These are phyloP conservation scores for Moxostoma hubbsi DNA, from an alignment of 2,797 vertebrate species.

Conservation along the genomic window DNA sequence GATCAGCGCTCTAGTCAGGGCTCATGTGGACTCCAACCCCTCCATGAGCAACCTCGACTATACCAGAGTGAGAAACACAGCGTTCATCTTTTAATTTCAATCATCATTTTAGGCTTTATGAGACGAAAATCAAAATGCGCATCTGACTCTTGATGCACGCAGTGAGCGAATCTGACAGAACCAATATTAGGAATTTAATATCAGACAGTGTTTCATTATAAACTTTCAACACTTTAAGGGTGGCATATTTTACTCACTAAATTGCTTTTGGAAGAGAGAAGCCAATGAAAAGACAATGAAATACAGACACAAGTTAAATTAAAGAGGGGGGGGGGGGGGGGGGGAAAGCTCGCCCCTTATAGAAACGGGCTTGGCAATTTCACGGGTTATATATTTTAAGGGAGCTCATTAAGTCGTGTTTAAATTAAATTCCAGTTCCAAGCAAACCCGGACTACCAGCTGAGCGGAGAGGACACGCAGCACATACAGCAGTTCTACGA, in stretches of 20 bases:
- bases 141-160: not conserved
- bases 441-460: constrained; percentile 98
- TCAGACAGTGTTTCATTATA: constrained; percentile 54
- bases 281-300: constrained; percentile 85
- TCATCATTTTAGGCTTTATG: constrained; percentile 3
- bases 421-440: constrained; percentile 96
- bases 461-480: constrained; percentile 96
- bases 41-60: constrained; percentile 98
- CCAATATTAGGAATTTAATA: constrained; percentile 60
- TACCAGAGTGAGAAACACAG: constrained; percentile 87
- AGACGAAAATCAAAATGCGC: constrained; percentile 6
- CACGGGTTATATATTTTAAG: constrained; percentile 95
- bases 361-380: constrained; percentile 88
- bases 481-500: constrained; percentile 99
- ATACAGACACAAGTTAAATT: constrained; percentile 85
- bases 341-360: constrained; percentile 76
- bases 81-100: constrained; percentile 9
- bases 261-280: constrained; percentile 83
- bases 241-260: constrained; percentile 78
- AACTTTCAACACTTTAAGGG: constrained; percentile 69
- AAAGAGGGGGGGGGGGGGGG: constrained; percentile 38
- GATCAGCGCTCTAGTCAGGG: constrained; percentile 96
- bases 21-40: constrained; percentile 98
- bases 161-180: constrained; percentile 5
- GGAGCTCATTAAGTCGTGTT: constrained; percentile 90